Evolutionary conservation across 2,888 invertebrate genomes (phyloP), one percentile per base, ranked within the genome.

Genomic region (Eubasilissa splendida): DNA sequence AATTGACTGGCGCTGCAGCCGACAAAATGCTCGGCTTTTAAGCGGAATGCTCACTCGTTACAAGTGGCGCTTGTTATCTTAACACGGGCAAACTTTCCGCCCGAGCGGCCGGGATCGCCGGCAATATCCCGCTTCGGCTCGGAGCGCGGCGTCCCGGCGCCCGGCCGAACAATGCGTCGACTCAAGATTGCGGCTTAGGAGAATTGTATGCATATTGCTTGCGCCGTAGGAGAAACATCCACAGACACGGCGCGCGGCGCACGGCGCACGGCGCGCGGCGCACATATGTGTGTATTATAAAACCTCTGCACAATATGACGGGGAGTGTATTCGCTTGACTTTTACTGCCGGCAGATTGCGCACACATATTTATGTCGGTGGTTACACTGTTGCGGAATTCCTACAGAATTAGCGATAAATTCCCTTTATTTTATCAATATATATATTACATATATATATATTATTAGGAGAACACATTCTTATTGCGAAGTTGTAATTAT

Each of bases 131-230:
- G 63, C 33, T 11, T 31, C 52, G 52, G 52, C 52, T 8, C 33
- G 12, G 42, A n/a, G 52, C 52, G 4, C 33, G 12, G 42, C 9
- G 50, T 14, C 9, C 8, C 50, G 14, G 66, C 14, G 33, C n/a
- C 66, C 75, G 31, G 63, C 33, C 50, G 75, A 79, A 79, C 79
- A 79, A 75, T 79, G 75, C 75, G 33, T 79, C 68, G 79, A 70
- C 53, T 70, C 54, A 79, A 79, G 74, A 79, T 79, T 79, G 79
- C 50, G 75, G 75, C 75, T 79, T 63, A 74, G 58, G 66, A 66
- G 78, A 79, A 79, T 58, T 79, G 79, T 65, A 66, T 75, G 65
- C 75, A 79, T 79, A 74, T 74, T 65, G 79, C 75, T 54, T 56
- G 76, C 42, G n/a, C 42, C 50, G 53, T 3, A 70, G 54, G 4